Conservation (phyloP, 2,888 invertebrate genomes). For the Leptodirus hochenwartii region DNA sequence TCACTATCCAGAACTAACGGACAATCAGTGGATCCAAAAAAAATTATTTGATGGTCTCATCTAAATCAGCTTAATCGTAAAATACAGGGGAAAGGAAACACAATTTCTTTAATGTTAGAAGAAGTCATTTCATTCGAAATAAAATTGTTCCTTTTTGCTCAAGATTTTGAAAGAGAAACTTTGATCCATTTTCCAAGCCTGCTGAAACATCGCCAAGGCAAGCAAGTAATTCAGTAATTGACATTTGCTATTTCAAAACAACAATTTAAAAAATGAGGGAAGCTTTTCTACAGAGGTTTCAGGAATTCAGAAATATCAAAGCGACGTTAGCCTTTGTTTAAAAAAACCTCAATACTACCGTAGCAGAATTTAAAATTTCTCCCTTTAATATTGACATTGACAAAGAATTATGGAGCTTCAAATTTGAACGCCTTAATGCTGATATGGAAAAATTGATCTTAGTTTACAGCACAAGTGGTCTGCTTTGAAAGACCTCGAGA, state of each 20-base stretch:
- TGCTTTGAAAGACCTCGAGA: background rate
- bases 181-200: slow-evolving; percentile 13
- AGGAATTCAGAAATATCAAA: slow-evolving; percentile 9
- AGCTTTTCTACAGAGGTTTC: background rate
- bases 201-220: slow-evolving; percentile 5
- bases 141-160: slow-evolving; percentile 13
- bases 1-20: slow-evolving; percentile 17
- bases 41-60: slow-evolving; percentile 20
- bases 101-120: slow-evolving; percentile 14
- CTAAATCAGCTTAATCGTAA: slow-evolving; percentile 16
- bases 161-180: background rate
- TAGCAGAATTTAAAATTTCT: slow-evolving; percentile 1
- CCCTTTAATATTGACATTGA: slow-evolving; percentile 1
- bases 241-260: slow-evolving; percentile 10
- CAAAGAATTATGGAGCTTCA: slow-evolving; percentile 1
- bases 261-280: slow-evolving; percentile 8
- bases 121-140: slow-evolving; percentile 14
- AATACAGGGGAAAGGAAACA: slow-evolving; percentile 12
- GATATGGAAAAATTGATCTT: background rate
- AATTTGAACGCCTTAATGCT: slow-evolving; percentile 2
- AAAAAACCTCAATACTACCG: background rate
- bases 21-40: slow-evolving; percentile 17
- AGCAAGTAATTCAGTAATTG: slow-evolving; percentile 11
- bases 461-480: slow-evolving; percentile 1
- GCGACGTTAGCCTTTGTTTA: slow-evolving; percentile 1